phyloP scores from a whole-genome alignment of 2,888 invertebrate genomes.

The Scaptomyza tumidula region DNA sequence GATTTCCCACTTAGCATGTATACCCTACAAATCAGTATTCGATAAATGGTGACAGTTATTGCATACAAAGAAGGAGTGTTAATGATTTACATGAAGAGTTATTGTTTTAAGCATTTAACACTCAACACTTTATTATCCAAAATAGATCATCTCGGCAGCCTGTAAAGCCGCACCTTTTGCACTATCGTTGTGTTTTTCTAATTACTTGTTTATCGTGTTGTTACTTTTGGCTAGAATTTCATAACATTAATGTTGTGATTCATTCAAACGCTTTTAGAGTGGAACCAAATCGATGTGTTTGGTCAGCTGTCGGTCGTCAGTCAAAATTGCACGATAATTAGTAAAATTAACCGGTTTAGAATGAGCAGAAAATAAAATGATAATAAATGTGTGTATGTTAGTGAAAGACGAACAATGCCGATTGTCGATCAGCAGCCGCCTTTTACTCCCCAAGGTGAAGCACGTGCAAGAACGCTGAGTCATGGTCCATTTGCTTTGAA shows the following conservation, averaged over 20 bases:
- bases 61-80: neutral
- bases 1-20: neutral
- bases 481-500: slow-evolving; percentile 69
- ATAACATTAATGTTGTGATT: slow-evolving; percentile 45
- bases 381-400: slow-evolving; percentile 19
- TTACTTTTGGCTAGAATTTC: slow-evolving; percentile 48
- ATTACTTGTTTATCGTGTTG: slow-evolving; percentile 30
- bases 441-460: slow-evolving; percentile 70
- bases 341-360: slow-evolving; percentile 51
- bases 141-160: neutral
- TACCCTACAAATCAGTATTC: neutral
- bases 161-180: neutral
- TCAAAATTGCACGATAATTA: slow-evolving; percentile 35
- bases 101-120: neutral
- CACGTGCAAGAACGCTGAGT: slow-evolving; percentile 73
- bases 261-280: slow-evolving; percentile 32
- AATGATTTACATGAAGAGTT: neutral
- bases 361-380: slow-evolving; percentile 62
- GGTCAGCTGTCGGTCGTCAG: neutral
- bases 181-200: slow-evolving; percentile 1
- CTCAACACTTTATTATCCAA: neutral
- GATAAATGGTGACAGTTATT: neutral
- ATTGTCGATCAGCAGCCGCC: slow-evolving; percentile 56
- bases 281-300: slow-evolving; percentile 30
- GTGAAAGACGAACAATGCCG: slow-evolving; percentile 40